These are phyloP conservation scores for Apogon talboti DNA, from an alignment of 2,797 vertebrate species.

Conservation along the genomic window DNA sequence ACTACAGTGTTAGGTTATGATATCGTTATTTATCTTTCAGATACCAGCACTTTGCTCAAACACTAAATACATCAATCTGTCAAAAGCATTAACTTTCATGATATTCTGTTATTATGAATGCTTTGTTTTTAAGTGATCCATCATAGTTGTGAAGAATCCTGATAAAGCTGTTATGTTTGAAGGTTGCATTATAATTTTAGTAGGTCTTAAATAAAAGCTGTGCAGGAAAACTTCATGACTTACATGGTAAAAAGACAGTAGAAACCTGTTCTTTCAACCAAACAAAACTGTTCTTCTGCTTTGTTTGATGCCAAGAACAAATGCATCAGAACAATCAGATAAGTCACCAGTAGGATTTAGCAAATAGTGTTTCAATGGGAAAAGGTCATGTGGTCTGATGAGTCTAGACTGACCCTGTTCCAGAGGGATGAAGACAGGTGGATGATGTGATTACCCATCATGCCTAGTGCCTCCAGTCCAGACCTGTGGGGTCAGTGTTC, in stretches of 20 bases:
- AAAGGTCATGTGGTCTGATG: no score
- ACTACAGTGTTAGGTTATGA: slow-evolving; percentile 3
- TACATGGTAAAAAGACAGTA: not conserved
- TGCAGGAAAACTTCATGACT: slow-evolving; percentile 11
- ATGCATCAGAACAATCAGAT: no score
- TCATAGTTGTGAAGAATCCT: slow-evolving; percentile 23
- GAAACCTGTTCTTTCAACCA: not conserved
- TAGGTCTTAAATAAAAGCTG: slow-evolving; percentile 26
- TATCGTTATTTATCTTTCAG: slow-evolving; percentile 25
- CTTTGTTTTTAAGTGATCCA: slow-evolving; percentile 43
- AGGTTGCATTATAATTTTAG: slow-evolving; percentile 47
- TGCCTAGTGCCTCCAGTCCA: no score
- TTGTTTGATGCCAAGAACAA: no score
- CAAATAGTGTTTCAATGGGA: no score
- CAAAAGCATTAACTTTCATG: slow-evolving; percentile 18
- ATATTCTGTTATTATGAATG: slow-evolving; percentile 22
- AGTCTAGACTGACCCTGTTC: no score
- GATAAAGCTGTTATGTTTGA: slow-evolving; percentile 35
- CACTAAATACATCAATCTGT: slow-evolving; percentile 25
- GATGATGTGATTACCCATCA: no score
- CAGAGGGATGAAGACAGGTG: no score
- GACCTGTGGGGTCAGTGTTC: no score
- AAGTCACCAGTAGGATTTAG: no score
- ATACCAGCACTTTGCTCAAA: slow-evolving; percentile 14
- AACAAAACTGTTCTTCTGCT: slow-evolving; percentile 4